Conservation (phyloP, 2,888 invertebrate species). For the Zaprionus lineosus region DNA sequence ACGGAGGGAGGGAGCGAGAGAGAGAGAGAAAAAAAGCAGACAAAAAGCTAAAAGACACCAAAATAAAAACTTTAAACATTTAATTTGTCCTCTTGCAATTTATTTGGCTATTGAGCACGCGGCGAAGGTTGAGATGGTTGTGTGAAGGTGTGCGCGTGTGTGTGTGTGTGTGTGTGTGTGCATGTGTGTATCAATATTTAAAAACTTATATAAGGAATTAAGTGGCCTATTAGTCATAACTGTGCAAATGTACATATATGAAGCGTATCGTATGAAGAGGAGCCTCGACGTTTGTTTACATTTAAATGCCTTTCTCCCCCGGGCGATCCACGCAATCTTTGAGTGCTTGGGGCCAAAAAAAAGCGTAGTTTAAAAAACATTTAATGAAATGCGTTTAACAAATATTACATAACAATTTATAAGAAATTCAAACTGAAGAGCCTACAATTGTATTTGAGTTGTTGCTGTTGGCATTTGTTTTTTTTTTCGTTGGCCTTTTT, state of each 20-base stretch:
- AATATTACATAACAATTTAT: conserved; percentile 56
- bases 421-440: conserved; percentile 40
- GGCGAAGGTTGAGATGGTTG: conserved; percentile 53
- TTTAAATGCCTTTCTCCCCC: conserved; percentile 56
- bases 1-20: too few species aligned
- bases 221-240: conserved; percentile 49
- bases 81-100: conserved; percentile 40
- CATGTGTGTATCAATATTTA: not conserved
- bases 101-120: conserved; percentile 57
- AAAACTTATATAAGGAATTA: conserved; percentile 29
- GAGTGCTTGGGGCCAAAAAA: conserved; percentile 35
- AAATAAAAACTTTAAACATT: conserved; percentile 28
- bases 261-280: not conserved
- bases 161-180: too few species aligned
- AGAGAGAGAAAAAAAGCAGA: not conserved
- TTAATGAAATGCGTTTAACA: conserved; percentile 36
- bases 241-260: not conserved
- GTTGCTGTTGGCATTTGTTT: conserved; percentile 21
- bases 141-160: not conserved
- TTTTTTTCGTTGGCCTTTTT: conserved; percentile 5
- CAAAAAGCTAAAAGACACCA: too few species aligned
- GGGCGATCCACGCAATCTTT: conserved; percentile 50
- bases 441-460: conserved; percentile 33
- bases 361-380: conserved; percentile 12
- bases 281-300: conserved; percentile 9